Evolutionary conservation across 2,113 vertebrate genomes (phyloP).

Genomic region (Struthio camelus): DNA sequence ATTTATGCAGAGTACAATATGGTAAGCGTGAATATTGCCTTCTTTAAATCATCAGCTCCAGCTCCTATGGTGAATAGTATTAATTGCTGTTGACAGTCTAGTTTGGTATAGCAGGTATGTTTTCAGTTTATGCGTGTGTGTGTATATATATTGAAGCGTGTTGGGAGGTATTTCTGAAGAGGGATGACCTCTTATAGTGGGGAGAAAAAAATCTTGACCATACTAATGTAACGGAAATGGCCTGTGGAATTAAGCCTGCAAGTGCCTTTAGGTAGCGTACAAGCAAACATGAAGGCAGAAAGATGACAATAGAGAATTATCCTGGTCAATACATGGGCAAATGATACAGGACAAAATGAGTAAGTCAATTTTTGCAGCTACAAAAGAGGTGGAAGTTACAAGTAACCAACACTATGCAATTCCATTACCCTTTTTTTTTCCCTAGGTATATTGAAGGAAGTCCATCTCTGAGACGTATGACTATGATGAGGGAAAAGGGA

Average conservation of each 20-base stretch:
- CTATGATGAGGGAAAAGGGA: constrained; percentile 84
- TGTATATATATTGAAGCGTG: not conserved
- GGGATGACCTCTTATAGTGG: not conserved
- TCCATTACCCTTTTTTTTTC: not conserved
- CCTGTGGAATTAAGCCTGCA: not conserved
- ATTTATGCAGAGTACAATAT: not conserved
- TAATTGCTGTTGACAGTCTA: not conserved
- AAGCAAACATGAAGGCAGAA: not conserved
- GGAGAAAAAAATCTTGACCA: not conserved
- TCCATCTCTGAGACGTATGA: constrained; percentile 77
- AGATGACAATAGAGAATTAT: accelerated
- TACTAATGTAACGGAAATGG: not conserved
- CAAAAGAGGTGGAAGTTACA: not conserved
- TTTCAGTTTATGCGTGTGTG: not conserved
- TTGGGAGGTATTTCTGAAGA: not conserved
- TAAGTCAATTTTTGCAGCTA: not conserved
- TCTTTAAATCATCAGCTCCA: not conserved
- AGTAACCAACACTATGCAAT: not conserved
- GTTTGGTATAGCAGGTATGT: not conserved
- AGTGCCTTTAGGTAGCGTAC: not conserved
- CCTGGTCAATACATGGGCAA: not conserved
- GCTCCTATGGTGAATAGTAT: not conserved
- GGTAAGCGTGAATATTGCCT: not conserved
- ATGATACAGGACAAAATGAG: not conserved
- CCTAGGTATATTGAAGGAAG: constrained; percentile 76